Percentiles rank a stretch among this genome's conserved stretches.
Conservation (phyloP, 2,888 invertebrate genomes). For the Mechanitis messenoides region DNA sequence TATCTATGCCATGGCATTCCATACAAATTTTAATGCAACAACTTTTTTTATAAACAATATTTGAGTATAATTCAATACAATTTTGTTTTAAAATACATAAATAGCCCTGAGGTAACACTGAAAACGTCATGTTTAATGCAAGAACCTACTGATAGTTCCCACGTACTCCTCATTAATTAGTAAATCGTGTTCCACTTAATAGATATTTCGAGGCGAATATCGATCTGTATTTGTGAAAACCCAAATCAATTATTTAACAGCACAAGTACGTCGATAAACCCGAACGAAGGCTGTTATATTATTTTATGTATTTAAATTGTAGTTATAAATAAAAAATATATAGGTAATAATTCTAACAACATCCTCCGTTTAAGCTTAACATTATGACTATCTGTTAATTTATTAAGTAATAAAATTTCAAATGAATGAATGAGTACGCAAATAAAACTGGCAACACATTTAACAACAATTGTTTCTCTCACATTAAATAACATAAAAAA, state of each 20-base stretch:
- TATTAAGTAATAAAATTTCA: background rate
- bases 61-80: too few species aligned
- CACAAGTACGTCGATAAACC: background rate
- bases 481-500: background rate
- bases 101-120: too few species aligned
- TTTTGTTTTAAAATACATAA: too few species aligned
- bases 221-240: conserved; percentile 13
- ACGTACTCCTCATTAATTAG: conserved; percentile 27
- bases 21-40: too few species aligned
- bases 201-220: conserved; percentile 8
- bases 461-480: background rate
- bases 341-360: too few species aligned
- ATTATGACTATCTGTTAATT: too few species aligned
- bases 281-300: too few species aligned
- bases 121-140: conserved; percentile 12
- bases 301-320: too few species aligned
- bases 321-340: too few species aligned
- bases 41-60: too few species aligned
- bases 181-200: conserved; percentile 14
- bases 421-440: background rate
- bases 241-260: background rate
- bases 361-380: too few species aligned
- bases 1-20: too few species aligned
- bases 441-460: background rate
- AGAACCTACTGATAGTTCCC: conserved; percentile 28